These are phyloP conservation scores for Nannobrachium achirus DNA, from an alignment of 2,113 vertebrate genomes.

Conservation along the genomic window DNA sequence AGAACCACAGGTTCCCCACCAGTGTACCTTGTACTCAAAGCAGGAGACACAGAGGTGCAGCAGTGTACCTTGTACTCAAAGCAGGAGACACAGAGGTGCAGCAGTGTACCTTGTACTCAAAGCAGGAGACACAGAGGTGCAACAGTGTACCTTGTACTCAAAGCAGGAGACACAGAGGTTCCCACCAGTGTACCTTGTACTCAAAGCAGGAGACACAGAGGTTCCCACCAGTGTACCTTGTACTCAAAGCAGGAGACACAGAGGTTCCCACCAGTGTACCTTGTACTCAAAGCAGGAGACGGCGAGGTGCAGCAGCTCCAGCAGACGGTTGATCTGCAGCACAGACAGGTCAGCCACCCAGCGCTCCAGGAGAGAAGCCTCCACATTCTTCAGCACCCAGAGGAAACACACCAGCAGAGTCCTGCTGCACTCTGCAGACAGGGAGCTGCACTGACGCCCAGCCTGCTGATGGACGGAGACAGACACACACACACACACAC, in stretches of 20 bases:
- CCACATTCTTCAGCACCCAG: conserved; percentile 91
- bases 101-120: too few species aligned
- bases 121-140: too few species aligned
- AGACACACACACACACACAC: neutral
- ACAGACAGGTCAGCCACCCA: conserved; percentile 88
- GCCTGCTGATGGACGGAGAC: conserved; percentile 64
- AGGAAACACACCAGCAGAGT: conserved; percentile 89
- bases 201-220: too few species aligned
- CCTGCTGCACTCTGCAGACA: conserved; percentile 88
- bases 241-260: too few species aligned
- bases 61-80: too few species aligned
- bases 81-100: too few species aligned
- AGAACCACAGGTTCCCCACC: too few species aligned
- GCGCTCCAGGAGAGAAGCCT: conserved; percentile 82
- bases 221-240: conserved; percentile 77
- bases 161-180: too few species aligned
- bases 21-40: too few species aligned
- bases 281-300: conserved; percentile 92
- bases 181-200: too few species aligned
- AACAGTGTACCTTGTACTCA: too few species aligned
- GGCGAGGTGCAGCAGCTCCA: conserved; percentile 88
- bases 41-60: too few species aligned
- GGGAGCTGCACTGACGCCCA: conserved; percentile 78
- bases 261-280: conserved; percentile 76
- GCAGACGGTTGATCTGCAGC: conserved; percentile 85